A percentile compares a stretch with the other conserved stretches of the same genome.
These are phyloP conservation scores for Drosophila gunungcola DNA, from an alignment of 1,140 invertebrate species.

Conservation along the genomic window DNA sequence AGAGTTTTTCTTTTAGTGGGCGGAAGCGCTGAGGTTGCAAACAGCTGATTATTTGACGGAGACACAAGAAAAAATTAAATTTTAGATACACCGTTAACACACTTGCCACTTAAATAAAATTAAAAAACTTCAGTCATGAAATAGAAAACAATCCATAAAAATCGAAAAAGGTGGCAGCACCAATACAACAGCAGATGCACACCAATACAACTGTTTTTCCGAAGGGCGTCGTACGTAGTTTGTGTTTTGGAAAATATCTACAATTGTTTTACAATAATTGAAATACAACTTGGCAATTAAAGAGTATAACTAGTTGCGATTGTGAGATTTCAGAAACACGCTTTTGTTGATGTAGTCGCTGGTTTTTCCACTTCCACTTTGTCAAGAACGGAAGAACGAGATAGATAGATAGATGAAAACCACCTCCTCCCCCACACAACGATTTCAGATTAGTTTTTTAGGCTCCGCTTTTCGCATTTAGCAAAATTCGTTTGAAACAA, in stretches of 20 bases:
- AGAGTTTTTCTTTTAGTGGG: slow-evolving; percentile 13
- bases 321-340: slow-evolving; percentile 13
- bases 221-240: slow-evolving; percentile 58
- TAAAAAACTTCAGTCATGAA: slow-evolving; percentile 26
- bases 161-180: slow-evolving; percentile 66
- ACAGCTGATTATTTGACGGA: slow-evolving; percentile 44
- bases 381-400: slow-evolving; percentile 6
- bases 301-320: slow-evolving; percentile 3
- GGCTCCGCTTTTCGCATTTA: slow-evolving; percentile 2
- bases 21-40: slow-evolving; percentile 25
- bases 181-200: slow-evolving; percentile 20
- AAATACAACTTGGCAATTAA: slow-evolving; percentile 6
- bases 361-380: slow-evolving; percentile 39
- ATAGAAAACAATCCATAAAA: slow-evolving; percentile 42
- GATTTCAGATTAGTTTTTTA: slow-evolving; percentile 19
- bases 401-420: slow-evolving; percentile 15
- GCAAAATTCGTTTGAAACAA: slow-evolving; percentile 19
- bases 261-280: slow-evolving; percentile 25
- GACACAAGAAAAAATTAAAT: slow-evolving; percentile 38
- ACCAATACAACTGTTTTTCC: slow-evolving; percentile 18
- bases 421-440: slow-evolving; percentile 16
- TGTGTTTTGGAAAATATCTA: slow-evolving; percentile 21
- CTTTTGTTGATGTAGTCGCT: slow-evolving; percentile 29
- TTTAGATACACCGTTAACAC: slow-evolving; percentile 15
- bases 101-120: slow-evolving; percentile 28